phyloP scores from a whole-genome alignment of 2,113 vertebrate species.

The Collichthys lucidus region DNA sequence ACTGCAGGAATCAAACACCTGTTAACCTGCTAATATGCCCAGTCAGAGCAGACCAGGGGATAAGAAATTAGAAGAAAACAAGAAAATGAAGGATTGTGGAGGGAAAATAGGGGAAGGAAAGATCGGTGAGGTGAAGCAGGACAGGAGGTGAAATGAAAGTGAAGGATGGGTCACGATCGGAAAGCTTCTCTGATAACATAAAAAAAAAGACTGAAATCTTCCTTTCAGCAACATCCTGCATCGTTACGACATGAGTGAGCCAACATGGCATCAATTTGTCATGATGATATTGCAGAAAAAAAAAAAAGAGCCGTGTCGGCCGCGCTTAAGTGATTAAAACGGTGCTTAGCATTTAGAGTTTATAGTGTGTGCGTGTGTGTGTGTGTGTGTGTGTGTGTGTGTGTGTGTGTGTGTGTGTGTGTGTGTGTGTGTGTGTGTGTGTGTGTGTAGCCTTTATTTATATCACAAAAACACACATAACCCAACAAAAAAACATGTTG shows the following conservation, averaged over 20 bases:
- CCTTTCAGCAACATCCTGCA: background rate
- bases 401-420: constrained; percentile 31
- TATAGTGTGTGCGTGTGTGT: too few relatives aligned
- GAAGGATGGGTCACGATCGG: background rate
- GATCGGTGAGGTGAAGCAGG: background rate
- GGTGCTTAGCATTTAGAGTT: constrained; percentile 21
- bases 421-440: constrained; percentile 13
- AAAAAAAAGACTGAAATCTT: background rate
- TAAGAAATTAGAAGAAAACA: background rate
- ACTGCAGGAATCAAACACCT: constrained; percentile 22
- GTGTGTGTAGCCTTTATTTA: background rate
- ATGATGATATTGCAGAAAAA: constrained; percentile 12
- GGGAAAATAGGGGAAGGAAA: background rate
- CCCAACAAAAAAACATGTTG: background rate
- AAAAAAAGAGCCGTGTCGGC: background rate
- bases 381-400: too few relatives aligned
- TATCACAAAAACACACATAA: background rate
- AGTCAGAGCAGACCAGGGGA: background rate
- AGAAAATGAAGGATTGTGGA: background rate
- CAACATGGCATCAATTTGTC: background rate
- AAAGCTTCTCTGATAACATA: background rate
- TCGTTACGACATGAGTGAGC: background rate
- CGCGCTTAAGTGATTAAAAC: constrained; percentile 39
- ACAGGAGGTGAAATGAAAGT: constrained; percentile 7
- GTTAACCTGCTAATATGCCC: constrained; percentile 10